These are phyloP conservation scores for Cuniculus paca DNA, from an alignment of 2,797 vertebrate species.

Conservation along the genomic window DNA sequence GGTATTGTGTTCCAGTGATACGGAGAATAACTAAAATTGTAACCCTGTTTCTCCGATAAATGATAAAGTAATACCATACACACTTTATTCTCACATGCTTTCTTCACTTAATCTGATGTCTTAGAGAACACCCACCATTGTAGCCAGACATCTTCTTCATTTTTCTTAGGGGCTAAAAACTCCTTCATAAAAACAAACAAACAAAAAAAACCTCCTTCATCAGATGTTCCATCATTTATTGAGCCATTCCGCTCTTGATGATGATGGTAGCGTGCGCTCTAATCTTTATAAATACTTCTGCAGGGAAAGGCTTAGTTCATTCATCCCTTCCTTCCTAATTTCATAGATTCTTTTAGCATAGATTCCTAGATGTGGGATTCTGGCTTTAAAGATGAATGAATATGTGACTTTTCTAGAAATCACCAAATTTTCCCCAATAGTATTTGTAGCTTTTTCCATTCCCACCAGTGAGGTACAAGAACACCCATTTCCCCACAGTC, in stretches of 20 bases:
- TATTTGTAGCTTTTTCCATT: not conserved
- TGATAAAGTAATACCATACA: not conserved
- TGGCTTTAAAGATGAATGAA: conserved; percentile 36
- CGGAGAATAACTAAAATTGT: not conserved
- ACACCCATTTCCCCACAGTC: not conserved
- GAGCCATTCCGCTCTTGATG: not conserved
- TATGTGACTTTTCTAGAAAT: not conserved
- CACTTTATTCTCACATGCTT: not conserved
- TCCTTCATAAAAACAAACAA: no score
- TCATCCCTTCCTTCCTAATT: conserved; percentile 14
- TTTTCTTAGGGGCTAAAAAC: not conserved
- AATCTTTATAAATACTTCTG: not conserved
- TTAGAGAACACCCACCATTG: not conserved
- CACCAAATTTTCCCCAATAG: not conserved
- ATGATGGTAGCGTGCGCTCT: not conserved
- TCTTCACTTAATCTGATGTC: not conserved
- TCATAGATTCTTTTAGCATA: not conserved
- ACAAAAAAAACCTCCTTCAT: no score
- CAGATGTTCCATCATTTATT: not conserved
- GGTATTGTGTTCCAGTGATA: not conserved
- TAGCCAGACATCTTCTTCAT: not conserved
- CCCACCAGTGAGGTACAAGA: not conserved
- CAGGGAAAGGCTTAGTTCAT: not conserved
- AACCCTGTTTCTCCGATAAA: conserved; percentile 16
- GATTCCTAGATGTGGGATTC: not conserved